Conservation (phyloP, 2,113 vertebrate species). For the Phalacrocorax aristotelis region DNA sequence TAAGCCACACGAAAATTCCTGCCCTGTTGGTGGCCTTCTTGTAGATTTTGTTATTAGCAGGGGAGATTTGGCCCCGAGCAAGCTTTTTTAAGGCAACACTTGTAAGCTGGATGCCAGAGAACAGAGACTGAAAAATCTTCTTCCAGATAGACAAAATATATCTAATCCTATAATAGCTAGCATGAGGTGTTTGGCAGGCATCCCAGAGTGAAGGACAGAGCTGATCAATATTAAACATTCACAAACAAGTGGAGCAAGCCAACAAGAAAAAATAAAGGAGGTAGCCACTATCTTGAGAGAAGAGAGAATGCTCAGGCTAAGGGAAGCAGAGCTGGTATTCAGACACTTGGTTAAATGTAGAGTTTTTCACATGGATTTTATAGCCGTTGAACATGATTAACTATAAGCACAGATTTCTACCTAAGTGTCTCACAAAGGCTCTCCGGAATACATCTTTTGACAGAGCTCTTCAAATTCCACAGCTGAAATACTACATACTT, state of each 20-base stretch:
- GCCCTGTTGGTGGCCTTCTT: slow-evolving; percentile 18
- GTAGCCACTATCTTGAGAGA: background rate
- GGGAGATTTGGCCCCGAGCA: slow-evolving; percentile 19
- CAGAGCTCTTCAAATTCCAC: background rate
- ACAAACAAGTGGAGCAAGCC: slow-evolving; percentile 18
- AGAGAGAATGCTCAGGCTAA: background rate
- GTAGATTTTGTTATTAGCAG: slow-evolving; percentile 30
- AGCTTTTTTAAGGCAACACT: slow-evolving; percentile 31
- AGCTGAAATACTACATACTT: background rate
- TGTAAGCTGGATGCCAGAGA: slow-evolving; percentile 47
- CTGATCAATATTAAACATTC: slow-evolving; percentile 43
- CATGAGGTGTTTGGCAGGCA: slow-evolving; percentile 31
- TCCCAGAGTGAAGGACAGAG: slow-evolving; percentile 41
- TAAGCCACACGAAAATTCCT: background rate
- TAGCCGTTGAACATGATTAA: background rate
- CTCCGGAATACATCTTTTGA: background rate
- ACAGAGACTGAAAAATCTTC: slow-evolving; percentile 41
- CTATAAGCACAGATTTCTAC: background rate
- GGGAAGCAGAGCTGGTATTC: background rate
- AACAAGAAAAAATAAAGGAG: background rate
- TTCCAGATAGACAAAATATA: slow-evolving; percentile 47
- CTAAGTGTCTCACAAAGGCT: background rate
- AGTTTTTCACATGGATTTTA: background rate
- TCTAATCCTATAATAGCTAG: slow-evolving; percentile 51
- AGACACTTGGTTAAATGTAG: background rate